These are phyloP conservation scores for Chlorops oryzae DNA, from an alignment of 1,140 invertebrate genomes.

Conservation along the genomic window DNA sequence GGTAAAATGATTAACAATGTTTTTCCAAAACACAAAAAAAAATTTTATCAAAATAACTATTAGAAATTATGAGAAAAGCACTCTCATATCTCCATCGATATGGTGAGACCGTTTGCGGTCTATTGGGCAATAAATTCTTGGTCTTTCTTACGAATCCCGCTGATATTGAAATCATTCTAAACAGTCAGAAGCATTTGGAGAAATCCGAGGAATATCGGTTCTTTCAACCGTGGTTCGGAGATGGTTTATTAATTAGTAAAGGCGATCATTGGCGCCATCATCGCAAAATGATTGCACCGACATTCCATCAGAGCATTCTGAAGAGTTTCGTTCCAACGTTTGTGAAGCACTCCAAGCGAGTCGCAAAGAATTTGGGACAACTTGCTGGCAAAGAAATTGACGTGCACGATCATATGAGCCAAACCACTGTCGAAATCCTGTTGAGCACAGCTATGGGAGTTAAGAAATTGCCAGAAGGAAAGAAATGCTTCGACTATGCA, in stretches of 20 bases:
- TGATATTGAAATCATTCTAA: slow-evolving; percentile 62
- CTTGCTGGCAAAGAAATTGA: slow-evolving; percentile 64
- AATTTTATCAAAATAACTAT: no score
- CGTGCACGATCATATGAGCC: slow-evolving; percentile 74
- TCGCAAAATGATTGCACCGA: slow-evolving; percentile 81
- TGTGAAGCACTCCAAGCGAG: slow-evolving; percentile 66
- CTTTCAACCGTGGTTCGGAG: slow-evolving; percentile 80
- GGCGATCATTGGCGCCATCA: slow-evolving; percentile 74
- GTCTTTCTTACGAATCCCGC: slow-evolving; percentile 56
- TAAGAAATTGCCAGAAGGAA: slow-evolving; percentile 53
- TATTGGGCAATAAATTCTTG: slow-evolving; percentile 56
- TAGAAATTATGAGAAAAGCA: background rate
- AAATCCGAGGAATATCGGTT: slow-evolving; percentile 71
- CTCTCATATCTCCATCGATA: slow-evolving; percentile 39
- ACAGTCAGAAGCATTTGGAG: slow-evolving; percentile 66
- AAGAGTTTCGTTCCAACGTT: slow-evolving; percentile 82
- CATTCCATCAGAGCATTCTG: slow-evolving; percentile 83
- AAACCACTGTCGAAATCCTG: slow-evolving; percentile 77
- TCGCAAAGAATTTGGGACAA: slow-evolving; percentile 62
- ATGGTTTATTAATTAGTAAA: slow-evolving; percentile 72
- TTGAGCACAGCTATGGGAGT: slow-evolving; percentile 69
- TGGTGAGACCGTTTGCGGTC: slow-evolving; percentile 52
- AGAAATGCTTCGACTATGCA: slow-evolving; percentile 59
- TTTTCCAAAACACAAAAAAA: no score
- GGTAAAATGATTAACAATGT: slow-evolving; percentile 4